phyloP scores from a whole-genome alignment of 35 echinoderm and acorn worm genomes.

The Amphiura filiformis region DNA sequence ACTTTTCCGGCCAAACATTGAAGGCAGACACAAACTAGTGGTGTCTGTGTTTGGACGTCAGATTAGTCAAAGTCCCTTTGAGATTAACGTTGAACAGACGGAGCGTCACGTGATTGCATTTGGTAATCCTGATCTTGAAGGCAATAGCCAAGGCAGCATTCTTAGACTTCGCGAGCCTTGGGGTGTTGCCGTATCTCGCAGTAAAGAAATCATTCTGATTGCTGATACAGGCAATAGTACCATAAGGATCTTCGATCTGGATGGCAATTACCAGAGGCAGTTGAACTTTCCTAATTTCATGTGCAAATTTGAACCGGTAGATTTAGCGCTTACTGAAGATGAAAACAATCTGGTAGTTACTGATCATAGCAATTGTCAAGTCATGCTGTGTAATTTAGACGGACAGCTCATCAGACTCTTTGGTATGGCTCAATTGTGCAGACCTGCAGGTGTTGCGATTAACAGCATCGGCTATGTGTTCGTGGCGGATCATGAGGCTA shows the following conservation, averaged over 20 bases:
- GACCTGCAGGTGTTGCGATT: slow-evolving; percentile 85
- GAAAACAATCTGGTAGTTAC: slow-evolving; percentile 68
- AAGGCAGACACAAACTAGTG: slow-evolving; percentile 78
- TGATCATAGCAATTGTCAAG: slow-evolving; percentile 66
- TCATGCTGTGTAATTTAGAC: slow-evolving; percentile 76
- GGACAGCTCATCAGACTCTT: slow-evolving; percentile 63
- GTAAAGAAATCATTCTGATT: slow-evolving; percentile 68
- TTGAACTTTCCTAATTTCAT: slow-evolving; percentile 66
- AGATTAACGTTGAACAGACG: slow-evolving; percentile 62
- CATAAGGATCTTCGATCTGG: slow-evolving; percentile 84
- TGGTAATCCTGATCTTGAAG: neutral
- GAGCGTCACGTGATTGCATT: slow-evolving; percentile 46
- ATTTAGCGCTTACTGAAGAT: slow-evolving; percentile 63
- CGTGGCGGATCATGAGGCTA: slow-evolving; percentile 82
- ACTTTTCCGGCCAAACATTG: slow-evolving; percentile 67
- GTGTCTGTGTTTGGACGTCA: slow-evolving; percentile 82
- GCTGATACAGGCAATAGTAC: slow-evolving; percentile 91
- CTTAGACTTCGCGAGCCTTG: slow-evolving; percentile 73
- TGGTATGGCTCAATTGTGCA: slow-evolving; percentile 43
- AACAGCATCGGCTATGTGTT: slow-evolving; percentile 69
- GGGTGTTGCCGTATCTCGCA: slow-evolving; percentile 79
- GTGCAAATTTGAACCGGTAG: slow-evolving; percentile 80
- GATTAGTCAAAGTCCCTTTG: slow-evolving; percentile 72
- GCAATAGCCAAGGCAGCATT: slow-evolving; percentile 12
- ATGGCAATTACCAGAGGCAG: slow-evolving; percentile 75